Conservation (phyloP, 2,888 invertebrate genomes). For the Cinara cedri region DNA sequence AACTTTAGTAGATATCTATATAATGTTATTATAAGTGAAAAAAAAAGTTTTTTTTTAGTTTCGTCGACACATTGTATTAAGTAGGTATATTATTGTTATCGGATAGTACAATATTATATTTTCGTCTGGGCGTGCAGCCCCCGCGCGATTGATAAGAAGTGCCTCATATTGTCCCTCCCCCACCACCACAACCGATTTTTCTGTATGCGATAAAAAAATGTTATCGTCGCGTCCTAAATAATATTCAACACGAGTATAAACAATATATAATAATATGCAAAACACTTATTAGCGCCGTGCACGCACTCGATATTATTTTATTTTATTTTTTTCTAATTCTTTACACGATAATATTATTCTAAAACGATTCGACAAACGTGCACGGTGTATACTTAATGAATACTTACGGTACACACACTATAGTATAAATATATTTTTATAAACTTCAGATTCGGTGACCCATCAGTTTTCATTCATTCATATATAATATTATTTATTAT, state of each 20-base stretch:
- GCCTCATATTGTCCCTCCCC: background rate
- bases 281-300: background rate
- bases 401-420: too few relatives aligned
- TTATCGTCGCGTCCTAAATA: slow-evolving; percentile 23
- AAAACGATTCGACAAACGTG: too few relatives aligned
- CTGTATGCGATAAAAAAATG: background rate
- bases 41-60: too few relatives aligned
- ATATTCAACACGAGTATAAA: background rate
- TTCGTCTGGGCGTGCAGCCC: background rate
- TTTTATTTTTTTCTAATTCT: too few relatives aligned
- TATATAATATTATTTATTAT: background rate
- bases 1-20: slow-evolving; percentile 18
- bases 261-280: background rate
- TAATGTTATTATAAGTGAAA: too few relatives aligned
- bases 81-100: background rate
- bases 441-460: background rate
- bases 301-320: too few relatives aligned
- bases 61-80: background rate
- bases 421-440: background rate
- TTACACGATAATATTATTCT: too few relatives aligned
- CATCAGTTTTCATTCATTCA: background rate
- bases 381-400: too few relatives aligned
- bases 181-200: background rate
- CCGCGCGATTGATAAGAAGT: background rate
- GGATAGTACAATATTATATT: background rate